Base-by-base conservation (phyloP, 2,888 invertebrate species). In the Agonopterix arenella region DNA sequence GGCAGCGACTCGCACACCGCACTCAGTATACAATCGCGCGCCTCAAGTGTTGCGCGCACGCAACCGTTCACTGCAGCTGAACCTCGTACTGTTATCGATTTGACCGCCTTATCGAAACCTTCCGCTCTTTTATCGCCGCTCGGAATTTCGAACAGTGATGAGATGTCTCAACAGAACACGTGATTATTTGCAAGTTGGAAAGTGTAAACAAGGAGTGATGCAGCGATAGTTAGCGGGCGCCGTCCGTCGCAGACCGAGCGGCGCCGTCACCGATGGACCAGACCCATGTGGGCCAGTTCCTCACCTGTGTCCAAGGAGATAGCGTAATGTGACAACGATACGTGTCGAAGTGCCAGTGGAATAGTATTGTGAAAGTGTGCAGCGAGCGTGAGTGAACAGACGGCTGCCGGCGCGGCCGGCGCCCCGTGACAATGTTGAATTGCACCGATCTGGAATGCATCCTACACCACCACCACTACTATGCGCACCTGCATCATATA, bases 361-460 rank as follows among this genome's bases (percentile, higher is more conserved):
- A 84, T 86, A 84, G 82, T 83, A 28, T 84, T 86, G 89, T 89
- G 88, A 88, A 85, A 88, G 89, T 89, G 88, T 82, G 83, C 80
- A 81, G 64, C 66, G 72, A 78, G 78, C 80, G 82, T 78, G 80
- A 75, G 68, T 68, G 65, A 66, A 63, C 70, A 70, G 72, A 68
- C 61, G 75, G 73, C 75, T 73, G 68, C 64, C 60, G 68, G 69
- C 69, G 72, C 77, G 74, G 76, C 70, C 77, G 44, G 45, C 11
- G 64, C 58, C 78, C 70, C 69, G 80, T 77, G 76, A 90, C 80
- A 77, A 94, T 94, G 94, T 90, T 94, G 85, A 93, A 94, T 85
- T 94, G 94, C 84, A 93, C 93, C 62, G 93, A 93, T 90, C 90
- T 93, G 88, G 93, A 93, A 89, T 94, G 94, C 89, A 93, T 93